Evolutionary conservation across 2,113 vertebrate species (phyloP).

Genomic region (Potamarius usumacintae): DNA sequence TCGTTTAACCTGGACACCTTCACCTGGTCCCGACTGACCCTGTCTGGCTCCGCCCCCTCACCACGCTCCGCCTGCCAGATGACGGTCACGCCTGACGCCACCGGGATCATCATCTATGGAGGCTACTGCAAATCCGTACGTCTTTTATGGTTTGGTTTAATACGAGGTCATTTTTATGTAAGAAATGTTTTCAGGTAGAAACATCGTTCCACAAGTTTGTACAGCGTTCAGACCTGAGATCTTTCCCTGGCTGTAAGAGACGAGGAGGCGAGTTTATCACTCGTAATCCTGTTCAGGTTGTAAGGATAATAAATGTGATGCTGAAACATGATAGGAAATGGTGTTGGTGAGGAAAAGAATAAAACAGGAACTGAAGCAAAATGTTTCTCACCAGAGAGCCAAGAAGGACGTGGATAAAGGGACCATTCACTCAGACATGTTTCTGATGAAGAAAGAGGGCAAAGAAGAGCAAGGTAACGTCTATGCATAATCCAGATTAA

Average conservation of each 20-base stretch:
- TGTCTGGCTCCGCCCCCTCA: conserved; percentile 75
- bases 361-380: background rate
- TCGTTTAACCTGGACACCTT: conserved; percentile 89
- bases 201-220: too few species aligned
- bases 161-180: background rate
- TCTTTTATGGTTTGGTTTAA: background rate
- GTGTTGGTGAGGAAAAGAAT: background rate
- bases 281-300: background rate
- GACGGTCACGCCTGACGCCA: conserved; percentile 77
- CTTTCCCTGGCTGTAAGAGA: background rate
- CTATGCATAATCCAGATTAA: conserved; percentile 24
- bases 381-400: conserved; percentile 76
- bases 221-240: too few species aligned
- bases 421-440: conserved; percentile 90
- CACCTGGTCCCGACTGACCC: conserved; percentile 82
- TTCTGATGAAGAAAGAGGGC: conserved; percentile 81
- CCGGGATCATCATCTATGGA: conserved; percentile 82
- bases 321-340: background rate
- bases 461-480: conserved; percentile 76
- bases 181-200: background rate
- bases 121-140: conserved; percentile 94
- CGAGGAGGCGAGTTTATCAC: background rate
- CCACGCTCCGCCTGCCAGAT: conserved; percentile 89
- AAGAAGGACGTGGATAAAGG: conserved; percentile 96
- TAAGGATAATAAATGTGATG: background rate